Conservation (phyloP, 2,888 invertebrate genomes). For the Chromoteleia sp. region DNA sequence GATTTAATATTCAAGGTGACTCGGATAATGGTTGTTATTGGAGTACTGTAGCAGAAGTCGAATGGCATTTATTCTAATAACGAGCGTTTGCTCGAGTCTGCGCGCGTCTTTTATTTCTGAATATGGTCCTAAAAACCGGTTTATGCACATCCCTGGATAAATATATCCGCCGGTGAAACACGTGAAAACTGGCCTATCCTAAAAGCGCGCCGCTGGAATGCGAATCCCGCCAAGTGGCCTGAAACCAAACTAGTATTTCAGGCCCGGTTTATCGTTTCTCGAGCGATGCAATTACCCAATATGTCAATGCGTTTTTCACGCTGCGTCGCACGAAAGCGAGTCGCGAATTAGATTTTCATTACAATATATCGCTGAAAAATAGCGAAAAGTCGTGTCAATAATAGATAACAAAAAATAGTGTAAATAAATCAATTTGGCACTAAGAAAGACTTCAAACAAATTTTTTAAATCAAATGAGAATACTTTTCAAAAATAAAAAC, state of each 20-base stretch:
- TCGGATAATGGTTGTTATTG: constrained; percentile 33
- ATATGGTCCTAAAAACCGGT: constrained; percentile 65
- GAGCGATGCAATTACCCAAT: constrained; percentile 42
- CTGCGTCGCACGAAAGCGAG: constrained; percentile 17
- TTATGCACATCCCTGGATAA: constrained; percentile 65
- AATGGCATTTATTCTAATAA: constrained; percentile 56
- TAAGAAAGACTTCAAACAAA: no score
- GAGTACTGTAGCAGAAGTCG: constrained; percentile 18
- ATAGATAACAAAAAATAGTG: no score
- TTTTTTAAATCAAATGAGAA: no score
- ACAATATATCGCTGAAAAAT: not conserved
- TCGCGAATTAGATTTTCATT: not conserved
- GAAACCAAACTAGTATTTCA: constrained; percentile 62
- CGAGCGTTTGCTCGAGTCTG: constrained; percentile 16
- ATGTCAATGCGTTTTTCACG: constrained; percentile 47
- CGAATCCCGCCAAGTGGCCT: constrained; percentile 41
- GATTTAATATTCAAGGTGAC: constrained; percentile 50
- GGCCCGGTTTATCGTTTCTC: constrained; percentile 48
- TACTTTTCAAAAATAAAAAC: no score
- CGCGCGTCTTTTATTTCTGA: constrained; percentile 54
- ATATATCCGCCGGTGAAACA: constrained; percentile 55
- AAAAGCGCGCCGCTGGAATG: constrained; percentile 62
- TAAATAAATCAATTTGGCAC: no score
- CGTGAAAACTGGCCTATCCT: constrained; percentile 64
- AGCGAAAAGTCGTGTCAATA: no score